Conservation (phyloP, 2,888 invertebrate genomes). For the Adelognathus sp. region DNA sequence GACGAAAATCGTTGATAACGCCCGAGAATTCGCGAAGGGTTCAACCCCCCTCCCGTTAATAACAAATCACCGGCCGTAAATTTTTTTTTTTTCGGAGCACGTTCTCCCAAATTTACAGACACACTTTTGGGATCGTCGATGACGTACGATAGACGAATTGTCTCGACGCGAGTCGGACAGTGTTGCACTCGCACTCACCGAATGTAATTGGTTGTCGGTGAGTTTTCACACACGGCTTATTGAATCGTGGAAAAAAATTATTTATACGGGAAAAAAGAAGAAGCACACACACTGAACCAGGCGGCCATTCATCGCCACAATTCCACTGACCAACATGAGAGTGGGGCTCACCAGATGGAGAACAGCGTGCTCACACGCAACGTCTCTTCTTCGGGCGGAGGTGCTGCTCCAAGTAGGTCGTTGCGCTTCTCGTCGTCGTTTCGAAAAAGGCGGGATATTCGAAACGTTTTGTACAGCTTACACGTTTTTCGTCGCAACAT, state of each 20-base stretch:
- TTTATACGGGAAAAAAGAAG: slow-evolving; percentile 76
- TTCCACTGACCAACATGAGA: slow-evolving; percentile 44
- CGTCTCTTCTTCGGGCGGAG: neutral
- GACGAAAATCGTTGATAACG: neutral
- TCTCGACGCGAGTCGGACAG: neutral
- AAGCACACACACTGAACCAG: slow-evolving; percentile 74
- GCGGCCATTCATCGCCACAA: slow-evolving; percentile 74
- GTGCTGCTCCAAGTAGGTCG: neutral
- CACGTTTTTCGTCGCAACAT: neutral
- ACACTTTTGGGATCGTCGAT: slow-evolving; percentile 51
- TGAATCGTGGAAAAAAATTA: slow-evolving; percentile 74
- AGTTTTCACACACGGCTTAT: slow-evolving; percentile 67
- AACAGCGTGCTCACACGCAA: too few relatives aligned
- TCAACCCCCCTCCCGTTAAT: slow-evolving; percentile 44
- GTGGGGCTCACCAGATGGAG: neutral
- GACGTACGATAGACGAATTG: slow-evolving; percentile 12
- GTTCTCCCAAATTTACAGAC: slow-evolving; percentile 63
- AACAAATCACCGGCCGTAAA: slow-evolving; percentile 76
- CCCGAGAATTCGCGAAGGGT: neutral
- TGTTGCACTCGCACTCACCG: slow-evolving; percentile 69
- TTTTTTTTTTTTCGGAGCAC: slow-evolving; percentile 70
- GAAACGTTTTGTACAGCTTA: neutral
- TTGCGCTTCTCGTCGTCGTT: neutral
- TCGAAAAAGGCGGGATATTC: neutral
- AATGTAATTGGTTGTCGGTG: slow-evolving; percentile 61